phyloP scores from a whole-genome alignment of 2,888 invertebrate genomes.

The Trachelus iudaicus region DNA sequence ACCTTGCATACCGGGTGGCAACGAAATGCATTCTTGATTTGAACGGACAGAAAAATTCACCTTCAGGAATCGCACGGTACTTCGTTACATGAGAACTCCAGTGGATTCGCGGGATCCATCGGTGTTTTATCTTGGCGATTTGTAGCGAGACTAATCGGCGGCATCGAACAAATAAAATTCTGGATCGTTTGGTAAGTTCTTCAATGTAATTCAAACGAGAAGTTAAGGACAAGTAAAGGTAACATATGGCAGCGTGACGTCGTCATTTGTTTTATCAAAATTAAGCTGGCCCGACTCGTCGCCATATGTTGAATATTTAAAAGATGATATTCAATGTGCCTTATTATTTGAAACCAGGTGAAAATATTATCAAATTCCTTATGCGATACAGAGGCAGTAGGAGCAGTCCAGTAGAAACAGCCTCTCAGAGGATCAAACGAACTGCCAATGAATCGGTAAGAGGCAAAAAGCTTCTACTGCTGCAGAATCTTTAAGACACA shows the following conservation, averaged over 20 bases:
- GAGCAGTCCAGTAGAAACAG: not conserved
- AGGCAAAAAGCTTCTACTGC: not conserved
- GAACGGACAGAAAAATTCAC: too few relatives aligned
- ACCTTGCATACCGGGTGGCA: slow-evolving; percentile 48
- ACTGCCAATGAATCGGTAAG: not conserved
- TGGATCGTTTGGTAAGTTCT: not conserved
- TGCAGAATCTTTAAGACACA: too few relatives aligned
- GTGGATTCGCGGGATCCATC: too few relatives aligned
- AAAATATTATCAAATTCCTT: not conserved
- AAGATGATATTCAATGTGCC: not conserved
- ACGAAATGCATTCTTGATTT: not conserved
- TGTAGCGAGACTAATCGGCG: too few relatives aligned
- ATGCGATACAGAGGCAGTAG: not conserved
- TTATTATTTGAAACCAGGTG: not conserved
- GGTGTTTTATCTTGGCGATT: too few relatives aligned
- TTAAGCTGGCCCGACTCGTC: slow-evolving; percentile 6
- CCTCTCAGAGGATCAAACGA: not conserved
- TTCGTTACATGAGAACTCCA: too few relatives aligned
- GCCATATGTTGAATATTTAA: not conserved
- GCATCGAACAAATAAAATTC: not conserved
- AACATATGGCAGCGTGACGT: slow-evolving; percentile 23
- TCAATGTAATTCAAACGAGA: not conserved
- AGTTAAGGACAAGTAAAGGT: not conserved
- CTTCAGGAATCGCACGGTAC: too few relatives aligned
- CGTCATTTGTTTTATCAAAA: slow-evolving; percentile 27